Base-by-base conservation (phyloP, 2,113 vertebrate genomes). In the Bos javanicus region DNA sequence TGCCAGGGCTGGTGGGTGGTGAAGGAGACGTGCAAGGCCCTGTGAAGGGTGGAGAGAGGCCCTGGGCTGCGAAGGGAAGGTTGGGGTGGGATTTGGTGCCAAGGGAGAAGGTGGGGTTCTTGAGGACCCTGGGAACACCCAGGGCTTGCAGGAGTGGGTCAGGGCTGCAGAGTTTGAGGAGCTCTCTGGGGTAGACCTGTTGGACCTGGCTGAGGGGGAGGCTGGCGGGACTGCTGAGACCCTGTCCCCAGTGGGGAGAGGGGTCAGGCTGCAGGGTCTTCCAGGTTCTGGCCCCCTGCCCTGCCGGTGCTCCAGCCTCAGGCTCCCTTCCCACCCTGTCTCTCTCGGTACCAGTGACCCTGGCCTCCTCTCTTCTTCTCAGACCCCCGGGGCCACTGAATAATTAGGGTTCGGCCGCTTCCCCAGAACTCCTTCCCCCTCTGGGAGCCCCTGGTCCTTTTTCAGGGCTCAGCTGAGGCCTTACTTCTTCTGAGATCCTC, bases 161-260 rank as follows among this genome's bases (percentile, higher is more conserved):
- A 11, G 23, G 50, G 25, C 16, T 3, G 36, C 52, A 0, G 36
- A 36, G 43, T n/a, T 54, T 17, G n/a, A 16, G 1, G 26, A 25
- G 25, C 28, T 43, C 78, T 60, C 36, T 4, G 3, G 43, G 76
- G 52, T 5, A 2, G 54, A 13, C 11, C 2, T 16, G 81, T 8
- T 52, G 74, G 57, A 8, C 26, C 10, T 57, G 90, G 90, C 50
- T 46, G 39, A 15, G 2, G 1, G 36, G 2, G 33, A 82, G 52
- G 36, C 50, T 16, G 13, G 15, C 21, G 3, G 64, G 48, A 48
- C 83, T 81, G 59, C 52, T 16, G 26, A 21, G 67, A n/a, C 56
- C 46, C 7, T 7, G 10, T 21, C 33, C 46, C 6, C 1, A 2
- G 12, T 6, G 7, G 26, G 7, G 8, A 16, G 60, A 36, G 39